Percentiles rank a stretch among this genome's conserved stretches.
phyloP scores from a whole-genome alignment of 2,797 vertebrate genomes.

The Lophius americanus region DNA sequence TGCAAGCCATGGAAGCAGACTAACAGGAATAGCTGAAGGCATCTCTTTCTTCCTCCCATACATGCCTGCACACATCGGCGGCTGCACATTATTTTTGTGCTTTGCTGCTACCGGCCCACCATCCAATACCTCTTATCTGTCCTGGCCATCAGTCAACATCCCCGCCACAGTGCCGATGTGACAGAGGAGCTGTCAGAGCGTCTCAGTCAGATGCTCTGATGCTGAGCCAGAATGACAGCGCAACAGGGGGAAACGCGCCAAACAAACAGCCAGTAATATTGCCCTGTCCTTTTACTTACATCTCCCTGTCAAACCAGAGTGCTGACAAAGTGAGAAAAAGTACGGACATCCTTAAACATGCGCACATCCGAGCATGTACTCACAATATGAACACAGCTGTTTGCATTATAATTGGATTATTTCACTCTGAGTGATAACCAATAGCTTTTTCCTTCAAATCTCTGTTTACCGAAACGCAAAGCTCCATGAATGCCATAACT shows the following conservation, averaged over 20 bases:
- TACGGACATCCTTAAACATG: slow-evolving; percentile 29
- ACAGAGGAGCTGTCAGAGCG: slow-evolving; percentile 65
- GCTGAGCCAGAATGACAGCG: slow-evolving; percentile 69
- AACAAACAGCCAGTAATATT: slow-evolving; percentile 73
- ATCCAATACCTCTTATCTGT: slow-evolving; percentile 48
- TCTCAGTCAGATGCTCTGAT: slow-evolving; percentile 63
- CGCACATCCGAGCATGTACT: slow-evolving; percentile 7
- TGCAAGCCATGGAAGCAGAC: slow-evolving; percentile 31
- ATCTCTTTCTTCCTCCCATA: slow-evolving; percentile 34
- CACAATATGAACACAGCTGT: slow-evolving; percentile 22
- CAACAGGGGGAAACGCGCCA: slow-evolving; percentile 61
- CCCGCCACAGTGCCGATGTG: slow-evolving; percentile 39
- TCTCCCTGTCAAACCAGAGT: slow-evolving; percentile 60
- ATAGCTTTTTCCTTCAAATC: slow-evolving; percentile 34
- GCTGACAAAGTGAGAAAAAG: slow-evolving; percentile 62
- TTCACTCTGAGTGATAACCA: slow-evolving; percentile 43
- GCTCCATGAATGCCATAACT: slow-evolving; percentile 47
- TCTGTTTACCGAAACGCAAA: slow-evolving; percentile 7
- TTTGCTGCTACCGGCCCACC: slow-evolving; percentile 36
- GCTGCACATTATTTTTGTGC: slow-evolving; percentile 1
- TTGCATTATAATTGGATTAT: slow-evolving; percentile 54
- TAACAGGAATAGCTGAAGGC: slow-evolving; percentile 59
- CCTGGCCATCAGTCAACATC: slow-evolving; percentile 65
- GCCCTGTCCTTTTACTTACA: slow-evolving; percentile 68
- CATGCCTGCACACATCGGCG: slow-evolving; percentile 1